Evolutionary conservation across 1,140 invertebrate genomes (phyloP), one percentile per base, ranked within the genome.

Genomic region (Uloborus diversus): DNA sequence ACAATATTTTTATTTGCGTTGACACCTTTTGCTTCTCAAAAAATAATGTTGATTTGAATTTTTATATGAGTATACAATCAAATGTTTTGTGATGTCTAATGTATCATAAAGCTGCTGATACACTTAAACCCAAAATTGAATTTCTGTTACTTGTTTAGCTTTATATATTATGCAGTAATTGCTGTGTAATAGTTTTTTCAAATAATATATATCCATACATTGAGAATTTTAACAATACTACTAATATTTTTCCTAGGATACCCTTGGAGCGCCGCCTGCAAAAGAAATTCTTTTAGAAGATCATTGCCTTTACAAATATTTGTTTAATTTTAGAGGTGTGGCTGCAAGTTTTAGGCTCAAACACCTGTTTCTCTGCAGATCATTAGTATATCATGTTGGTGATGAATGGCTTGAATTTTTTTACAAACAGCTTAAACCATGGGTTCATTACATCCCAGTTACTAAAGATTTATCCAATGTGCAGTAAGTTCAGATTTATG

Each of bases 311-410:
- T 86, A 80, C 83, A 88, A 87, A 81, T 98, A 97, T 88, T 88
- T 99, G 64, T 98, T 98, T 84, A 99, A 99, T 88, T 98, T 95
- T 85, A 90, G 96, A 80, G 97, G 97, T 25, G 96, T 99, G 0
- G 96, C 96, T 17, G 97, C 97, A 27, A 98, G 96, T 86, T 99
- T 99, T 86, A 89, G 97, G n/a, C 92, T 97, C 32, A 98, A 98
- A 84, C 96, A 99, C 88, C 90, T 99, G 30, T 97, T 99, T 85
- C 87, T 99, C 0, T 99, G 97, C 86, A 91, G 92, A 82, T 97
- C 96, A 0, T 86, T 98, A n/a, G 95, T 99, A 0, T 96, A 98
- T 84, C 96, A 99, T 87, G 95, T 98, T 20, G 96, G 96, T 0
- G 89, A 95, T 83, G 94, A 97, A 81, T 99, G 96, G 96, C 88